These are phyloP conservation scores for Eupithecia dodoneata DNA, from an alignment of 2,888 invertebrate species.

Conservation along the genomic window DNA sequence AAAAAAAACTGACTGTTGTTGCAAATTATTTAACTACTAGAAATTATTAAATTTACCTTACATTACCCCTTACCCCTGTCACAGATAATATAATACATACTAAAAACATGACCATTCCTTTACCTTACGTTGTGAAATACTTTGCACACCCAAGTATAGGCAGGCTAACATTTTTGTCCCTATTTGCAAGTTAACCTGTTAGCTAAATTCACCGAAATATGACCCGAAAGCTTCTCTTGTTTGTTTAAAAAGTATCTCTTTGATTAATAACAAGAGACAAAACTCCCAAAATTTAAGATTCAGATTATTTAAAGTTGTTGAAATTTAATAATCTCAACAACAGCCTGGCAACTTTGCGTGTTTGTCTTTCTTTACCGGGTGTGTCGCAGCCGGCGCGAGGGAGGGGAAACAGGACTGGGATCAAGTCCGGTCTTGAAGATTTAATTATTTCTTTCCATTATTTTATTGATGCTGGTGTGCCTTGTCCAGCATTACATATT, in stretches of 20 bases:
- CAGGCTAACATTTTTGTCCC: background rate
- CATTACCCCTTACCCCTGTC: too few species aligned
- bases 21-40: too few species aligned
- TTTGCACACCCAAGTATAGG: too few species aligned
- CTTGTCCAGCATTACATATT: too few species aligned
- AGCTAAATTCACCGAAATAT: constrained; percentile 6
- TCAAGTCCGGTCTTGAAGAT: background rate
- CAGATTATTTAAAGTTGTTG: constrained; percentile 64
- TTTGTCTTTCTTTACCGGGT: constrained; percentile 63
- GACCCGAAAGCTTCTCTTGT: constrained; percentile 8
- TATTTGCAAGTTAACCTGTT: background rate
- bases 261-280: constrained; percentile 30
- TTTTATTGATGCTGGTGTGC: too few species aligned
- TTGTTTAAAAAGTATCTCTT: constrained; percentile 14
- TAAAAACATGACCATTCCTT: too few species aligned
- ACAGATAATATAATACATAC: too few species aligned
- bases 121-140: too few species aligned
- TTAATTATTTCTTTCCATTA: too few species aligned
- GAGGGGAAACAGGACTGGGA: constrained; percentile 29
- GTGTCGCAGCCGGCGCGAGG: constrained; percentile 48
- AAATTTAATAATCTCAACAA: constrained; percentile 70
- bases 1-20: too few species aligned
- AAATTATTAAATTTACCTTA: too few species aligned
- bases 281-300: constrained; percentile 56
- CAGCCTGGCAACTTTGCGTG: constrained; percentile 63